These are phyloP conservation scores for Teleiodes luculella DNA, from an alignment of 2,888 invertebrate species.

Conservation along the genomic window DNA sequence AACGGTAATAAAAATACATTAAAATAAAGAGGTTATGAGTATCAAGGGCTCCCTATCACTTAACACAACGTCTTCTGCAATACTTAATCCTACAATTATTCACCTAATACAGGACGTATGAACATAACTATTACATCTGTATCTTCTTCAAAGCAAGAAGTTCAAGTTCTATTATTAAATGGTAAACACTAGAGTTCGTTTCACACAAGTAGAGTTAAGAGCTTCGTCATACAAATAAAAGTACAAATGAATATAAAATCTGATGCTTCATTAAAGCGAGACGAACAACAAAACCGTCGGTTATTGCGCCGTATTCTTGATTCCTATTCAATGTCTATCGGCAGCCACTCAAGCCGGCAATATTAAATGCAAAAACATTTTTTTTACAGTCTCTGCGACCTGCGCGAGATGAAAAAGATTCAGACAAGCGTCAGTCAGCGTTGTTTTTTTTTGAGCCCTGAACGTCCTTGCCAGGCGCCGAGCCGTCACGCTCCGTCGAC, in stretches of 20 bases:
- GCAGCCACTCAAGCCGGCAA: not conserved
- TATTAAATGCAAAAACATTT: constrained; percentile 9
- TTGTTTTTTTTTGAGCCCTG: constrained; percentile 42
- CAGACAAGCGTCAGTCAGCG: constrained; percentile 31
- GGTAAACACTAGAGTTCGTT: no score
- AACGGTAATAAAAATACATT: not conserved
- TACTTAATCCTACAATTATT: not conserved
- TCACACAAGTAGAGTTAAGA: no score
- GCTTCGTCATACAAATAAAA: not conserved
- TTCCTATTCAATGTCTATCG: constrained; percentile 1
- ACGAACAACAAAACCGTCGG: constrained; percentile 4
- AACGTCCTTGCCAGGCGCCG: constrained; percentile 58
- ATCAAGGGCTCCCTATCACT: constrained; percentile 1
- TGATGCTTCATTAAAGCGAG: not conserved
- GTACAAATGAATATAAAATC: constrained; percentile 3
- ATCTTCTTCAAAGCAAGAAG: not conserved
- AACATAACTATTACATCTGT: no score
- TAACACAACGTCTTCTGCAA: not conserved
- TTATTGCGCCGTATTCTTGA: constrained; percentile 22
- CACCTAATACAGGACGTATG: not conserved
- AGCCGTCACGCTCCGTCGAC: constrained; percentile 51
- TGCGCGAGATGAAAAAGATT: constrained; percentile 35
- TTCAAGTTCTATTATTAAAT: no score
- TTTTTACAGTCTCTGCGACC: constrained; percentile 14
- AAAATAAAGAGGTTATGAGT: not conserved